Evolutionary conservation across 2,888 invertebrate genomes (phyloP), one percentile per base, ranked within the genome.

Genomic region (Lasioglossum pauxillum): DNA sequence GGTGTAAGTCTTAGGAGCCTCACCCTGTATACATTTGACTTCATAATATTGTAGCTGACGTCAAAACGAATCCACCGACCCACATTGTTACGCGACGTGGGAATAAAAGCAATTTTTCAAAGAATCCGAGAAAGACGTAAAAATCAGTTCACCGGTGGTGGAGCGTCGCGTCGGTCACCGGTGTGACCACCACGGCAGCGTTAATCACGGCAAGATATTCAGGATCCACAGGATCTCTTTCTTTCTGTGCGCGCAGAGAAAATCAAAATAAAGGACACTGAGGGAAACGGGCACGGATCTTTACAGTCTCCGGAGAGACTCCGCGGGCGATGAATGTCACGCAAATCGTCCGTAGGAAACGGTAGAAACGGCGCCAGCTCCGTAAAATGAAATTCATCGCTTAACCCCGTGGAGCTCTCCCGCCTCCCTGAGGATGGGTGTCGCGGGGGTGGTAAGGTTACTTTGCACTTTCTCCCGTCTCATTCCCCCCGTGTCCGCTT

Each of bases 361-460:
- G 81, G 86, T 72, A 86, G 84, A 82, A 86, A 80, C 72, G 86
- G 87, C 87, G 88, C 85, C 81, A 72, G 74, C 80, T 78, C 85
- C 85, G 85, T 88, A 88, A 92, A 92, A 92, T 90, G 92, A 91
- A 92, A 92, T 92, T 92, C 91, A 92, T 90, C 92, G 91, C 88
- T 92, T 91, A 90, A 89, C 89, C 88, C 89, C 87, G 84, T 60
- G 41, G 79, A 81, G 78, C 75, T 46, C 71, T 19, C 31, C 73
- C 64, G 41, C 46, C 41, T n/a, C n/a, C 31, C 46, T 27, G 38
- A 7, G 23, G 49, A 46, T 31, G 57, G 14, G 31, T 2, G 27
- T 60, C 31, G 27, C 7, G 38, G 75, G n/a, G 44, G 57, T 12
- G 41, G 60, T 78, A 85, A 79, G 85, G 86, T 85, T 86, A 85